Percentiles rank a stretch among this genome's conserved stretches.
Conservation (phyloP, 2,888 invertebrate genomes). For the Ennomos quercinarius region DNA sequence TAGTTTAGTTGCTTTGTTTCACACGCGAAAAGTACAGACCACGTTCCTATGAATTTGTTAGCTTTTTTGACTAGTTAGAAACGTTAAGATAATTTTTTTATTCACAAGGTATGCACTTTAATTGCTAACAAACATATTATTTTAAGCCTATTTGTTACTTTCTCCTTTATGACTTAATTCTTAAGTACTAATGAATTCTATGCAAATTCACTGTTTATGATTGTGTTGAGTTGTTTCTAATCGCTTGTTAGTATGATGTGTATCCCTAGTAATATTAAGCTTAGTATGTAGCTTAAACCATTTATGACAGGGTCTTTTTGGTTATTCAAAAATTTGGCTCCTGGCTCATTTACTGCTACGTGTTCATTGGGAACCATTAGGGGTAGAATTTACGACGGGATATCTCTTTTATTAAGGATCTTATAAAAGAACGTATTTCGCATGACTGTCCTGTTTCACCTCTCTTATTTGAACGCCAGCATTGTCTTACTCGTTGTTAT, state of each 20-base stretch:
- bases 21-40: constrained; percentile 31
- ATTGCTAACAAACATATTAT: constrained; percentile 19
- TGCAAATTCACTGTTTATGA: constrained; percentile 27
- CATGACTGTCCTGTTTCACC: constrained; percentile 50
- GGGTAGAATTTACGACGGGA: constrained; percentile 53
- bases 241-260: constrained; percentile 43
- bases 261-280: constrained; percentile 55
- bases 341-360: constrained; percentile 61
- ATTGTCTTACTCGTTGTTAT: constrained; percentile 55
- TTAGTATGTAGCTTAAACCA: constrained; percentile 55
- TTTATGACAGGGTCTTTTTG: constrained; percentile 75
- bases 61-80: constrained; percentile 17
- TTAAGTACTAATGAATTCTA: constrained; percentile 19
- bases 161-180: constrained; percentile 9
- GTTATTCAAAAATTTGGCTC: constrained; percentile 66
- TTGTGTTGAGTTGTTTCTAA: constrained; percentile 40
- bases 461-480: constrained; percentile 65
- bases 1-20: constrained; percentile 28
- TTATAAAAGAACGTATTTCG: constrained; percentile 71
- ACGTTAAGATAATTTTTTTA: constrained; percentile 4
- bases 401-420: constrained; percentile 67
- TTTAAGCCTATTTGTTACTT: constrained; percentile 20
- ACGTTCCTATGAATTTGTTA: constrained; percentile 31
- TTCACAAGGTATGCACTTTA: constrained; percentile 12
- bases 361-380: constrained; percentile 51